Evolutionary conservation across 2,113 vertebrate species (phyloP), one percentile per base, ranked within the genome.

Genomic region (Oryzias curvinotus): DNA sequence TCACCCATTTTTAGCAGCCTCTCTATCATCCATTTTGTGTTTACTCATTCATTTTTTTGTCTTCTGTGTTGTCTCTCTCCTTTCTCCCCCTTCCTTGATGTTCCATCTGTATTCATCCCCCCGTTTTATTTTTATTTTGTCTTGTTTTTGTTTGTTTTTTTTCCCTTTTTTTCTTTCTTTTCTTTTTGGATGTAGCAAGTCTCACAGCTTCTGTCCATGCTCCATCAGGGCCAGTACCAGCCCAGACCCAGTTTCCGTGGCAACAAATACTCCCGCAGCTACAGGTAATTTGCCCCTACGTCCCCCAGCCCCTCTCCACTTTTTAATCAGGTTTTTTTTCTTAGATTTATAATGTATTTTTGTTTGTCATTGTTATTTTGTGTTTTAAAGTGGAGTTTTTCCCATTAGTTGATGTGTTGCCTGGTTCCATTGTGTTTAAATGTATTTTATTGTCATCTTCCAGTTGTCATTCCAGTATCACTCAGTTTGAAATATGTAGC

Each of bases 231-330:
- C 75, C 97, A 99, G 52, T 99, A 99, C 90, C 97, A 99, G 86
- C 96, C 97, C 87, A 93, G 97, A 91, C 97, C 97, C 92, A 98
- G 95, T 92, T 98, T 98, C 92, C 93, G 97, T 91, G 97, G 97
- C 86, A 99, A 99, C 91, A 98, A 98, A 90, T 98, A 98, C 87
- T 97, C 96, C 82, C 95, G 96, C 84, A 98, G 95, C 90, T 98
- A 97, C 92, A 98, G 96, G 97, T 98, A 91, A 94, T 90, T 76
- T 71, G 73, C 71, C 86, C 76, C 80, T 52, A 63, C 12, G 36
- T 5, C 25, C 1, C 26, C 7, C 26, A 23, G 1, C 1, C 10
- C 50, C 2, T 43, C 48, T 7, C 23, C 14, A 14, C 46, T 16
- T 28, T 10, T 36, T 5, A 4, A 46, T 14, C 17, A 67, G 28